A percentile compares a stretch with the other conserved stretches of the same genome.
phyloP scores from a whole-genome alignment of 1,140 invertebrate genomes.

The Drosophila pachea region DNA sequence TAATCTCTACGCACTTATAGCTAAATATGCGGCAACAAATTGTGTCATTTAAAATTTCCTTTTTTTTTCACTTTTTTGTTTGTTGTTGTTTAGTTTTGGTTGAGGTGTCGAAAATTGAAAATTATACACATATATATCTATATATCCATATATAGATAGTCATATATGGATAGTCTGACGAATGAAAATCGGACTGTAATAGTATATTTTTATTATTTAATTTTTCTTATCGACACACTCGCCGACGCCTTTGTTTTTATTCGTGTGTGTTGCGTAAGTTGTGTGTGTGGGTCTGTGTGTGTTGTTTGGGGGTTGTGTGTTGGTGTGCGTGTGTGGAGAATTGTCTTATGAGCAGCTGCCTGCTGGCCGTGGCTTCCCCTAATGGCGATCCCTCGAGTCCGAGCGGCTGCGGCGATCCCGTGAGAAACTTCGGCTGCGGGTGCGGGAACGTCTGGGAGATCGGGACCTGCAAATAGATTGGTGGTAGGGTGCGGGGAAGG shows the following conservation, averaged over 20 bases:
- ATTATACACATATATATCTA: neutral
- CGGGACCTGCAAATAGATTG: slow-evolving; percentile 80
- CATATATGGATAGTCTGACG: neutral
- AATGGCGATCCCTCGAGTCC: slow-evolving; percentile 80
- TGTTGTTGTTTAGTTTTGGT: no score
- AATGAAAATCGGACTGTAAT: slow-evolving; percentile 18
- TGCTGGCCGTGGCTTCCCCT: slow-evolving; percentile 40
- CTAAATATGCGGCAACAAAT: slow-evolving; percentile 34
- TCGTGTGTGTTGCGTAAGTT: no score
- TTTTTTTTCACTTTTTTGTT: no score
- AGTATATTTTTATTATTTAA: slow-evolving; percentile 34
- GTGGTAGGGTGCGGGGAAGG: slow-evolving; percentile 9
- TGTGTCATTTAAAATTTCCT: slow-evolving; percentile 15
- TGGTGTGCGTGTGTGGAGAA: slow-evolving; percentile 6
- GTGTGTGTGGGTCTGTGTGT: slow-evolving; percentile 14
- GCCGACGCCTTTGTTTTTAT: no score
- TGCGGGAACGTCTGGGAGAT: slow-evolving; percentile 80
- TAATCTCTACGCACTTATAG: slow-evolving; percentile 41
- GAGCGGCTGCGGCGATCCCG: slow-evolving; percentile 80
- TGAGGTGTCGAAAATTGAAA: no score
- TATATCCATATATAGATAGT: neutral
- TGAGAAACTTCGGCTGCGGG: slow-evolving; percentile 80
- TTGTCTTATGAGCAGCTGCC: slow-evolving; percentile 14
- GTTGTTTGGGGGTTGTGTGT: no score
- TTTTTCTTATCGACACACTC: no score